These are phyloP conservation scores for Yoshiicerus persimilis DNA, from an alignment of 1,140 invertebrate species.

Conservation along the genomic window DNA sequence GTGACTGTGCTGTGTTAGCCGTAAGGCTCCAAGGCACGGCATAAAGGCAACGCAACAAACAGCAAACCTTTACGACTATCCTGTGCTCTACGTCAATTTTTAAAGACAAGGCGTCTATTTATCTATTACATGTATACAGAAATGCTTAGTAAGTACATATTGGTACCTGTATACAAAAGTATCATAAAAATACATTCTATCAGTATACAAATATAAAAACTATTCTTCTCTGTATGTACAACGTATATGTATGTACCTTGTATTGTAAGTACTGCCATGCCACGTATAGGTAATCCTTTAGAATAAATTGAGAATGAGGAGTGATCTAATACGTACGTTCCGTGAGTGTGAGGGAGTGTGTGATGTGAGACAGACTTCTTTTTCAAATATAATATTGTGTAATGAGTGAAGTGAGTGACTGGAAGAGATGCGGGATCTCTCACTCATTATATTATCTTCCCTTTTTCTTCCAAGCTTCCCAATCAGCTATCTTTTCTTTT, in stretches of 20 bases:
- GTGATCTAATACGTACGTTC: not conserved
- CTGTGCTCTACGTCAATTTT: not conserved
- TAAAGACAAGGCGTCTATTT: not conserved
- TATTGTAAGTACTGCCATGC: no score
- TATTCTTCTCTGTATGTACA: not conserved
- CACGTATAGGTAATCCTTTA: not conserved
- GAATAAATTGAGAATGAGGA: not conserved
- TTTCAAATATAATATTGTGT: not conserved
- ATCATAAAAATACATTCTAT: not conserved
- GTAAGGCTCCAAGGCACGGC: not conserved
- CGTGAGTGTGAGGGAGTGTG: not conserved
- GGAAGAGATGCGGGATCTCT: not conserved
- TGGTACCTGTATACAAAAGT: not conserved
- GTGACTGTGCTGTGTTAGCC: not conserved
- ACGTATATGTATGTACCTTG: not conserved
- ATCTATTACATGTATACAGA: not conserved
- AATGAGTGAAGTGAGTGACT: not conserved
- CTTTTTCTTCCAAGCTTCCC: not conserved
- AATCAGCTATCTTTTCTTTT: not conserved
- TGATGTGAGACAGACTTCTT: not conserved
- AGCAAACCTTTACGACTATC: not conserved
- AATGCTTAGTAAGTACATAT: not conserved
- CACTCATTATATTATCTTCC: not conserved
- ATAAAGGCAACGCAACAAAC: no score
- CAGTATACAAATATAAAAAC: not conserved